Conservation (phyloP, 2,113 vertebrate genomes). For the Anarrhichthys ocellatus region DNA sequence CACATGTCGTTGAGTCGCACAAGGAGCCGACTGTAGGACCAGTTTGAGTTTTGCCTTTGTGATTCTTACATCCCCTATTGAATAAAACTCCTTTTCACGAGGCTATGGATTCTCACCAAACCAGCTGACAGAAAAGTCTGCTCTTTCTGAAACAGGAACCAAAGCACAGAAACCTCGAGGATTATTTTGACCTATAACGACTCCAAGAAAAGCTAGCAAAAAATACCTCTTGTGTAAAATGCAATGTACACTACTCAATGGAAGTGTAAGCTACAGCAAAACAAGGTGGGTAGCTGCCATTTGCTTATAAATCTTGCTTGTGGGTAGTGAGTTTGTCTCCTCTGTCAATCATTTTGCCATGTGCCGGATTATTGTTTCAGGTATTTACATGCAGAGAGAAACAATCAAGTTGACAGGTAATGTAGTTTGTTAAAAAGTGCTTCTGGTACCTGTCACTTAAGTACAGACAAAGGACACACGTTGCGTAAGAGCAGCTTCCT, state of each 20-base stretch:
- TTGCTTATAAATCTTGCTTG: background rate
- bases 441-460: background rate
- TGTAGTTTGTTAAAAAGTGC: background rate
- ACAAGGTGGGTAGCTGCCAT: background rate
- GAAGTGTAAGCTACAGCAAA: background rate
- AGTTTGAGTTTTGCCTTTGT: too few species aligned
- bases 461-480: background rate
- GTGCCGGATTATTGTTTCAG: background rate
- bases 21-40: too few species aligned
- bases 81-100: background rate
- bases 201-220: background rate
- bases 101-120: background rate
- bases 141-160: constrained; percentile 10
- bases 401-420: background rate
- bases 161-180: background rate
- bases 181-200: background rate
- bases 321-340: background rate
- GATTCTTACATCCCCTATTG: background rate
- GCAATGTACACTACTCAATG: background rate
- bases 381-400: background rate
- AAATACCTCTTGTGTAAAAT: background rate
- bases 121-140: background rate
- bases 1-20: too few species aligned
- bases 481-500: constrained; percentile 57
- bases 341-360: background rate